Conservation (phyloP, 1,140 invertebrate species). For the Caenorhabditis elegans region DNA sequence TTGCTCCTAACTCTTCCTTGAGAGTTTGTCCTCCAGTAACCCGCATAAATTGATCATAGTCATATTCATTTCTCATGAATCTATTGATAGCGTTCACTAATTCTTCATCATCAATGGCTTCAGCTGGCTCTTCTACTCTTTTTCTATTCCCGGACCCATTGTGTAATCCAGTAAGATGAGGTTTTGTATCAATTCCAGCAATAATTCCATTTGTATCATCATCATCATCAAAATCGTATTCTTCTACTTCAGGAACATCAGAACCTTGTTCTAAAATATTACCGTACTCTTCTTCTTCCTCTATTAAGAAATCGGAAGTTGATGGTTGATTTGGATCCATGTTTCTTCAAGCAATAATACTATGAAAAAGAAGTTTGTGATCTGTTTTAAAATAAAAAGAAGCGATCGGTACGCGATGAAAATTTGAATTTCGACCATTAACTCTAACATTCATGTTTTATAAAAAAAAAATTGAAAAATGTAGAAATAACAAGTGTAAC, state of each 20-base stretch:
- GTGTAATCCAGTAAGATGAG: neutral
- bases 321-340: neutral
- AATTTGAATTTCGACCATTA: too few relatives aligned
- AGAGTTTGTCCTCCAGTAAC: conserved; percentile 40
- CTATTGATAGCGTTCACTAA: neutral
- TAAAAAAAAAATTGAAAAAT: neutral
- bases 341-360: neutral
- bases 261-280: neutral
- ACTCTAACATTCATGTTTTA: too few relatives aligned
- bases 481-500: neutral
- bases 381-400: too few relatives aligned
- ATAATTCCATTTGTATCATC: neutral
- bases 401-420: too few relatives aligned
- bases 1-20: conserved; percentile 11
- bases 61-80: conserved; percentile 33
- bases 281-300: neutral
- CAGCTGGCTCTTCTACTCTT: neutral
- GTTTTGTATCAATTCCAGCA: neutral
- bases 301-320: neutral
- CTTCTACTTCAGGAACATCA: neutral
- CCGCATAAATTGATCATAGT: conserved; percentile 39
- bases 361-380: too few relatives aligned
- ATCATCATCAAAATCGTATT: neutral
- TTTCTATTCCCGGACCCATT: neutral
- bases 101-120: neutral